Evolutionary conservation across 2,888 invertebrate genomes (phyloP).

Genomic region (Hemithea aestivaria): DNA sequence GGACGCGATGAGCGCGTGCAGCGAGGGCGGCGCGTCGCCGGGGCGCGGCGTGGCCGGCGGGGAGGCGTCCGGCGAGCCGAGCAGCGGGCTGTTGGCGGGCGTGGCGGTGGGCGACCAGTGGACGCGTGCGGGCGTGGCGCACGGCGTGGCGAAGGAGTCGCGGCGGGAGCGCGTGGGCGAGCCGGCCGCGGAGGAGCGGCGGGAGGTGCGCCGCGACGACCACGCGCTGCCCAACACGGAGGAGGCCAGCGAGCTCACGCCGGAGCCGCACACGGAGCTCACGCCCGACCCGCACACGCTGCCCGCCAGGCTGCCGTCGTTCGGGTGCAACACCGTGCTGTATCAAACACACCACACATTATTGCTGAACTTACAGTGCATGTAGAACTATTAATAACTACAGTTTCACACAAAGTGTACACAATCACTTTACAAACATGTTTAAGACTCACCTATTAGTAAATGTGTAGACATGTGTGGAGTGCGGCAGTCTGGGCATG

Average conservation of each 20-base stretch:
- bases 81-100: constrained; percentile 91
- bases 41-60: constrained; percentile 82
- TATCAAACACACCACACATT: constrained; percentile 23
- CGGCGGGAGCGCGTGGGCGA: constrained; percentile 83
- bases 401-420: no score
- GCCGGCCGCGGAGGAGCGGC: constrained; percentile 71
- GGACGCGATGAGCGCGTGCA: constrained; percentile 75
- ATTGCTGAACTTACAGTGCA: constrained; percentile 14
- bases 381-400: no score
- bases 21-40: constrained; percentile 76
- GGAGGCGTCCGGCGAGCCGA: constrained; percentile 77
- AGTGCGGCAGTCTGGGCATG: constrained; percentile 86
- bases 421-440: no score
- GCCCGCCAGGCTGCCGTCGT: constrained; percentile 87
- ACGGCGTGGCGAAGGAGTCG: constrained; percentile 88
- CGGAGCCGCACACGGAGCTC: constrained; percentile 79
- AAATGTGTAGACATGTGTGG: constrained; percentile 89
- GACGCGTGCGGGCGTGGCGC: constrained; percentile 75
- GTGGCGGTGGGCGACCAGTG: constrained; percentile 91
- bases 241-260: constrained; percentile 75
- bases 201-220: constrained; percentile 82
- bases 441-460: constrained; percentile 81
- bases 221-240: constrained; percentile 77
- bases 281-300: constrained; percentile 69
- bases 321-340: constrained; percentile 93